phyloP scores from a whole-genome alignment of 2,888 invertebrate genomes.

The Geophilus truncorum region DNA sequence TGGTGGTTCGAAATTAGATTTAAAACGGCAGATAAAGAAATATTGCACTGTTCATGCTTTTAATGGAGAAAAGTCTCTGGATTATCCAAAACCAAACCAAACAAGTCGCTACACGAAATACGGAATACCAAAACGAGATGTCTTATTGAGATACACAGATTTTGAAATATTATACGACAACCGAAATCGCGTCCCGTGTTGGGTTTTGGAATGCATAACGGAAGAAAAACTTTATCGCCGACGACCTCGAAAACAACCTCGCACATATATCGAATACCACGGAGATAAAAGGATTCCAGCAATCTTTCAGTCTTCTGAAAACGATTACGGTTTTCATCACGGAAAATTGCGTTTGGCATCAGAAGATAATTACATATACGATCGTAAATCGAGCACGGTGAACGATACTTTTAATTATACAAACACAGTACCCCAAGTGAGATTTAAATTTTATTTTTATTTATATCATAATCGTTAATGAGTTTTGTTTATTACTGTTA shows the following conservation, averaged over 20 bases:
- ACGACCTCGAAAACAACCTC: not conserved
- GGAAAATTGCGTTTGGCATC: not conserved
- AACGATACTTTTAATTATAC: not conserved
- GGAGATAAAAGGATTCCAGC: not conserved
- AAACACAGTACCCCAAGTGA: not conserved
- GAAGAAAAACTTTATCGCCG: not conserved
- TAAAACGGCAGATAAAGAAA: too few relatives aligned
- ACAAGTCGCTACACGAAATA: not conserved
- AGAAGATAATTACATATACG: not conserved
- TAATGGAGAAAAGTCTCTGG: too few relatives aligned
- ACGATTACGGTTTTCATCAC: not conserved
- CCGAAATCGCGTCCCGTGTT: not conserved
- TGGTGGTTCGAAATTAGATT: too few relatives aligned
- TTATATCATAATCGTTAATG: not conserved
- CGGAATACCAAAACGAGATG: not conserved
- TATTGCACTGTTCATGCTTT: too few relatives aligned
- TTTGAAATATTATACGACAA: not conserved
- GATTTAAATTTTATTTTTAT: not conserved
- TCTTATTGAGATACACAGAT: not conserved
- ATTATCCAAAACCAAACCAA: too few relatives aligned
- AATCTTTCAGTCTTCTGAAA: not conserved
- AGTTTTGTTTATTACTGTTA: not conserved
- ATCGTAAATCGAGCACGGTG: not conserved
- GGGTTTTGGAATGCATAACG: not conserved
- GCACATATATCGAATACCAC: not conserved